phyloP scores from a whole-genome alignment of 2,888 invertebrate genomes.

The Pemphredon lugubris region DNA sequence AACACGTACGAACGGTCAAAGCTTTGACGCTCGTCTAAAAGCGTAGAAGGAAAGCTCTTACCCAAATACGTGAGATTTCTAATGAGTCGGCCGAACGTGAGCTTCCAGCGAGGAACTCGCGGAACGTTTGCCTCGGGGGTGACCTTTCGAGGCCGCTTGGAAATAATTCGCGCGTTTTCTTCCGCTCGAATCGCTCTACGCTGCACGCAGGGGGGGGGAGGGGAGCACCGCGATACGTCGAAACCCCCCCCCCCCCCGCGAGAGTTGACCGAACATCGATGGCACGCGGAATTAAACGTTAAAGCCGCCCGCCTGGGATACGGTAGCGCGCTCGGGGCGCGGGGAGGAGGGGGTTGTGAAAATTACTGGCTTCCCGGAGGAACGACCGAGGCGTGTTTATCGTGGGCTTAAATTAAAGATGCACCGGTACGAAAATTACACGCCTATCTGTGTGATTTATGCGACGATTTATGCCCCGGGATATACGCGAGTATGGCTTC shows the following conservation, averaged over 20 bases:
- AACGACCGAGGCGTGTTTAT: no score
- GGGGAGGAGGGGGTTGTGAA: background rate
- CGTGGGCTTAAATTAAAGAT: no score
- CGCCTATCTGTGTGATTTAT: no score
- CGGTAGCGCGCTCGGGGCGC: background rate
- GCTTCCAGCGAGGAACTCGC: constrained; percentile 41
- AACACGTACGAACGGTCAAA: constrained; percentile 64
- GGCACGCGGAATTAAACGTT: background rate
- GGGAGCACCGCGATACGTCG: no score
- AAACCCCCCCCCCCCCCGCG: no score
- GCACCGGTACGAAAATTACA: no score
- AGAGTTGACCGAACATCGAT: background rate
- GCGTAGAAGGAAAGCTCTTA: constrained; percentile 57
- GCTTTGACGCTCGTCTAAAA: constrained; percentile 64
- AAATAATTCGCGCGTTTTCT: constrained; percentile 55
- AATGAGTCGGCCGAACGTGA: constrained; percentile 65
- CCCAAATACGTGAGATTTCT: constrained; percentile 66
- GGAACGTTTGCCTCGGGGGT: constrained; percentile 41
- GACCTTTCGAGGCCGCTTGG: constrained; percentile 37
- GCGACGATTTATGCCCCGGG: no score
- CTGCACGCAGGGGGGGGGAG: constrained; percentile 15
- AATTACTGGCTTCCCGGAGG: constrained; percentile 3
- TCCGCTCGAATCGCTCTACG: constrained; percentile 32
- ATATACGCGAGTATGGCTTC: no score
- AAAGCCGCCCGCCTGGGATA: background rate